Percentiles rank a stretch among this genome's conserved stretches.
These are phyloP conservation scores for Microcebus jonahi DNA, from an alignment of 2,113 vertebrate genomes.

Conservation along the genomic window DNA sequence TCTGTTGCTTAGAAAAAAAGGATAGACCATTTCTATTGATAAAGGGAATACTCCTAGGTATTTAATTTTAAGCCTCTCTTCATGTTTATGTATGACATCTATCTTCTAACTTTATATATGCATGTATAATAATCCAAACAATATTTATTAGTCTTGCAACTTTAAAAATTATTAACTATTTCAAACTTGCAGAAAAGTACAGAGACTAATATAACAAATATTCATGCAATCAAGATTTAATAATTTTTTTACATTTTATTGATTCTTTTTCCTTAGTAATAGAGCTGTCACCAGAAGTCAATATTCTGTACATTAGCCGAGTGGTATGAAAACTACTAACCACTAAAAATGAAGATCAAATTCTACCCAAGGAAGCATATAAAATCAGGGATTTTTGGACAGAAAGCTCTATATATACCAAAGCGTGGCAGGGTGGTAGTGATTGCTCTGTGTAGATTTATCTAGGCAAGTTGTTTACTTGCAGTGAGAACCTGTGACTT, in stretches of 20 bases:
- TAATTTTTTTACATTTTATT: neutral
- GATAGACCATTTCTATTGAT: neutral
- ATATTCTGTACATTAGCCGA: neutral
- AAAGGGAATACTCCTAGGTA: neutral
- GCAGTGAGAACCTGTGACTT: neutral
- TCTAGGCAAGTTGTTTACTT: neutral
- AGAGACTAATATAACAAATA: neutral
- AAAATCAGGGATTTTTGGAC: neutral
- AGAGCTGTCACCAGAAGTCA: neutral
- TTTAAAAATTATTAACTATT: slow-evolving; percentile 25
- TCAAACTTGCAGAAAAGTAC: neutral
- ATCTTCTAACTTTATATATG: neutral
- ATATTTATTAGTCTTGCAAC: neutral
- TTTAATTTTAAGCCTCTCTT: slow-evolving; percentile 13
- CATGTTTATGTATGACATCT: neutral
- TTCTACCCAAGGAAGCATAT: neutral
- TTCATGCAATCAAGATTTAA: neutral
- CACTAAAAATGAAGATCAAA: neutral
- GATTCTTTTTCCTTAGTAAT: neutral
- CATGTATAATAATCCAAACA: slow-evolving; percentile 8
- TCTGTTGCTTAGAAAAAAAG: neutral
- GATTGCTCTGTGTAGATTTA: neutral
- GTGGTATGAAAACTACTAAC: neutral
- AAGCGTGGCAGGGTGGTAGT: fast-evolving
- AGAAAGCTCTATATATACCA: neutral